Evolutionary conservation across 1,140 invertebrate species (phyloP).

Genomic region (Orius laevigatus): DNA sequence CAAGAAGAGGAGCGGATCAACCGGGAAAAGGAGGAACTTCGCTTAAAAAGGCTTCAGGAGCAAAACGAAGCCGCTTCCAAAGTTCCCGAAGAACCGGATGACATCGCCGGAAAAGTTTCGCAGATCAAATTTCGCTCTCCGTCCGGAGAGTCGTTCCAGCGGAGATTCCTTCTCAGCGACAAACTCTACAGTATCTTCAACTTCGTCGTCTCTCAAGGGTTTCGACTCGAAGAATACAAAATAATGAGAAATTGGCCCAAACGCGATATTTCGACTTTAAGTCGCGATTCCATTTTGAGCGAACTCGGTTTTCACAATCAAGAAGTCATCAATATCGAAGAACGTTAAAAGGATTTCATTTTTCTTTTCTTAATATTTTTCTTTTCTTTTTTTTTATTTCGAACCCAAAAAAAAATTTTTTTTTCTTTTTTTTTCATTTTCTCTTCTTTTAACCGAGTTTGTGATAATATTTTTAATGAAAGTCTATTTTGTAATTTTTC

Average conservation of each 20-base stretch:
- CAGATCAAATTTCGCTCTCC: slow-evolving; percentile 64
- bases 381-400: background rate
- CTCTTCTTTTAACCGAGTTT: no score
- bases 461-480: no score
- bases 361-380: background rate
- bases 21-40: slow-evolving; percentile 32
- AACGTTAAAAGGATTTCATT: slow-evolving; percentile 42
- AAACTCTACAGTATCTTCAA: slow-evolving; percentile 62
- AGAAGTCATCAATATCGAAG: slow-evolving; percentile 83
- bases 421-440: no score
- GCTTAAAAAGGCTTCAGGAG: slow-evolving; percentile 12
- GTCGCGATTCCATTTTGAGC: slow-evolving; percentile 54
- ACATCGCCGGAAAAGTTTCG: slow-evolving; percentile 39
- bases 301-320: slow-evolving; percentile 74
- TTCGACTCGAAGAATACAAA: slow-evolving; percentile 73
- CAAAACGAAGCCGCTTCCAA: slow-evolving; percentile 36
- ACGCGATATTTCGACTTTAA: slow-evolving; percentile 71
- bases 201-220: slow-evolving; percentile 73
- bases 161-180: slow-evolving; percentile 50
- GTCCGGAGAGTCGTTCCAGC: slow-evolving; percentile 50
- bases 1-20: slow-evolving; percentile 48
- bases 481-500: no score
- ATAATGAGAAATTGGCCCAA: slow-evolving; percentile 81
- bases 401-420: no score
- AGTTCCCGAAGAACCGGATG: slow-evolving; percentile 43